phyloP scores from a whole-genome alignment of 2,797 vertebrate species.

The Poecile montanus region DNA sequence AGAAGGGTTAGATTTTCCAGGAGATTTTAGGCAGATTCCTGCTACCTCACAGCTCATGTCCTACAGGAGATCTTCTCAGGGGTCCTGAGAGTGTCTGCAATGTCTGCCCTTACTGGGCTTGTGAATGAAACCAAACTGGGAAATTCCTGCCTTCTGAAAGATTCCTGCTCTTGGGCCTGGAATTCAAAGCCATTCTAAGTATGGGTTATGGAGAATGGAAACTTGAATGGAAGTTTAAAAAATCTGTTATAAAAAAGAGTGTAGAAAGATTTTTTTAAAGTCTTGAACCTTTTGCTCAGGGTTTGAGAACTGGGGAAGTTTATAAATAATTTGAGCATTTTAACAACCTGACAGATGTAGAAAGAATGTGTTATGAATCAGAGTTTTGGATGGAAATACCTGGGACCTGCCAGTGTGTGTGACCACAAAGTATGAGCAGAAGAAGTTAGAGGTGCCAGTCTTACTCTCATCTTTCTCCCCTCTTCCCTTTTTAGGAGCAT shows the following conservation, averaged over 20 bases:
- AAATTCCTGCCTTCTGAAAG: neutral
- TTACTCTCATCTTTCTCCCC: neutral
- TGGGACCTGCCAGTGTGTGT: neutral
- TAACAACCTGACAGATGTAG: neutral
- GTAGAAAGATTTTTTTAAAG: neutral
- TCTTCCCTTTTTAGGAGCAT: neutral
- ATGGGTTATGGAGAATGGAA: neutral
- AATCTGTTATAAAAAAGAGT: neutral
- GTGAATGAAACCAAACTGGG: neutral
- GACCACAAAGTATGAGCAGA: neutral
- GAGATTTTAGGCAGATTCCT: neutral
- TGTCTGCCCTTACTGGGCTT: neutral
- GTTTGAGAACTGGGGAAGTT: neutral
- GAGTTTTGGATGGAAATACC: neutral
- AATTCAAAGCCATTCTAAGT: neutral
- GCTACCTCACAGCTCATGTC: neutral
- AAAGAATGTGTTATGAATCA: neutral
- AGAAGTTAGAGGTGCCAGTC: neutral
- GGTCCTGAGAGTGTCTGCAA: neutral
- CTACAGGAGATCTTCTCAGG: neutral
- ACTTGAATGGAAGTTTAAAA: neutral
- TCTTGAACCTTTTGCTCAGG: neutral
- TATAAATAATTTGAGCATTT: neutral
- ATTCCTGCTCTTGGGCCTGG: neutral
- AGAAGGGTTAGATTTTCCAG: neutral